These are phyloP conservation scores for Chrysolina americana DNA, from an alignment of 2,888 invertebrate species.

Conservation along the genomic window DNA sequence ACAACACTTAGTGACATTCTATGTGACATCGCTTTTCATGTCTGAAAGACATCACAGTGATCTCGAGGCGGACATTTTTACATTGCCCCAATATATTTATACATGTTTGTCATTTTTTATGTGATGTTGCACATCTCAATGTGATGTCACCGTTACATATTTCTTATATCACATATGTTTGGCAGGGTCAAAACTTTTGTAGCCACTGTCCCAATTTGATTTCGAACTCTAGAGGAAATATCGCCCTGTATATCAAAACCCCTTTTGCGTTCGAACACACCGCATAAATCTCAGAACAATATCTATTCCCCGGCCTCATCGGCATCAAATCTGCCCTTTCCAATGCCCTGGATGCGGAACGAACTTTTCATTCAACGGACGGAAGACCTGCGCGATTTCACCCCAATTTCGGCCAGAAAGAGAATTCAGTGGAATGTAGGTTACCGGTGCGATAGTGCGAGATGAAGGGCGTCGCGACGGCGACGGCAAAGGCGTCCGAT, in stretches of 20 bases:
- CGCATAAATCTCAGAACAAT: neutral
- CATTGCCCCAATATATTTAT: no score
- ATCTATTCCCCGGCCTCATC: neutral
- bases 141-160: no score
- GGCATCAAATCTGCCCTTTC: neutral
- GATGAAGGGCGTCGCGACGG: constrained; percentile 5
- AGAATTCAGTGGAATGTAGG: neutral
- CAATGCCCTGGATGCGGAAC: neutral
- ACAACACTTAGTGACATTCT: no score
- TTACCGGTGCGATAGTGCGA: neutral
- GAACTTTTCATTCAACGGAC: neutral
- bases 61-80: no score
- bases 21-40: no score
- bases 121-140: no score
- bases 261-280: neutral
- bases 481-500: neutral
- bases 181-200: no score
- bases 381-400: neutral
- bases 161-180: no score
- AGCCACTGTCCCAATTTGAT: no score
- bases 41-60: no score
- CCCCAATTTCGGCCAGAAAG: neutral
- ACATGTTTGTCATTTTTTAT: no score
- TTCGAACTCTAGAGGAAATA: no score
- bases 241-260: neutral